phyloP scores from a whole-genome alignment of 2,888 invertebrate genomes.

The Octonoba sinensis region DNA sequence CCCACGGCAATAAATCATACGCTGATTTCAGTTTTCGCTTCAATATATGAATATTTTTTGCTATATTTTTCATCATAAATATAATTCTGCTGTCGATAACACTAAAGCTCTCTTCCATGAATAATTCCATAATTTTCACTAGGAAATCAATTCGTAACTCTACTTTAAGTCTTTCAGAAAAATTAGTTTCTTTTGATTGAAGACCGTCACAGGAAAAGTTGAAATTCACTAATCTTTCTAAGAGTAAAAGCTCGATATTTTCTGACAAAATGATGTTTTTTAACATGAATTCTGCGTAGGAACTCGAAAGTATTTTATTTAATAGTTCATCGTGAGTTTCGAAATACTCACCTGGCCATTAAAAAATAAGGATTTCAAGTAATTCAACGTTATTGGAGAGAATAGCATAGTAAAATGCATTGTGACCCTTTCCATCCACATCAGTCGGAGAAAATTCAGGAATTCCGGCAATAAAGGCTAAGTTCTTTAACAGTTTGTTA shows the following conservation, averaged over 20 bases:
- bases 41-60: not conserved
- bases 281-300: not conserved
- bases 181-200: too few species aligned
- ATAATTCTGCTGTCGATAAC: not conserved
- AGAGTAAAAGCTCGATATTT: not conserved
- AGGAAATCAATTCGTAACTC: not conserved
- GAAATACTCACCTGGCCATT: not conserved
- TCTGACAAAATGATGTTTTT: not conserved
- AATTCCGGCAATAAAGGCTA: not conserved
- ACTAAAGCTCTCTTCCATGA: not conserved
- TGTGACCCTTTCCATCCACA: slow-evolving; percentile 6
- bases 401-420: slow-evolving; percentile 13
- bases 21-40: not conserved
- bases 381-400: not conserved
- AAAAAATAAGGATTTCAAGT: not conserved
- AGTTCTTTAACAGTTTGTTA: not conserved
- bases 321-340: not conserved
- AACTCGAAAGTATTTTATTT: slow-evolving; percentile 6
- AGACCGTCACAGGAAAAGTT: not conserved
- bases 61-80: not conserved
- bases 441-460: not conserved
- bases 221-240: not conserved
- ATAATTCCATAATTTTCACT: not conserved
- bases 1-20: not conserved
- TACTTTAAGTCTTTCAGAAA: not conserved